Evolutionary conservation across 2,797 vertebrate species (phyloP).

Genomic region (Premnoplex brunnescens): DNA sequence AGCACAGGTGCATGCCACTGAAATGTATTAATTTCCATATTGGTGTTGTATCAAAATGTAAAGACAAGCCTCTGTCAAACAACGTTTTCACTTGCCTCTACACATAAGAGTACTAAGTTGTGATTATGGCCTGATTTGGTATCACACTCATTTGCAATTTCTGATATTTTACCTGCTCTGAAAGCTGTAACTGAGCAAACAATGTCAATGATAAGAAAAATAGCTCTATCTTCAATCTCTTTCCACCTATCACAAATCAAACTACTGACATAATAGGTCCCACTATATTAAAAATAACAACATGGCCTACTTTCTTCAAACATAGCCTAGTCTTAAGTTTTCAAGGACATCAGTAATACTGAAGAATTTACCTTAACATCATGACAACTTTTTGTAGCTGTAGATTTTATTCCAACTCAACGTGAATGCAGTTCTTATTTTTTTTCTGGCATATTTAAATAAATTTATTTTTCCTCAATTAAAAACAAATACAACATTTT

Average conservation of each 20-base stretch:
- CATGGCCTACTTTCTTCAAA: neutral
- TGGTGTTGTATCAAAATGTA: neutral
- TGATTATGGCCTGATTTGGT: neutral
- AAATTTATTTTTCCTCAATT: neutral
- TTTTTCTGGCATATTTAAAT: neutral
- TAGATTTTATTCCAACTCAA: neutral
- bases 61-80: neutral
- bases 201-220: neutral
- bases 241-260: neutral
- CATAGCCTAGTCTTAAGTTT: neutral
- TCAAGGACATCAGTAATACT: neutral
- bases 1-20: accelerated
- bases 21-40: neutral
- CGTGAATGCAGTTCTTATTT: neutral
- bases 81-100: neutral
- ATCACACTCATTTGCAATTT: neutral
- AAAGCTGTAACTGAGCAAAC: neutral
- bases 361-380: neutral
- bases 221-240: neutral
- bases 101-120: neutral
- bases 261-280: neutral
- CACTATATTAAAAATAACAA: constrained; percentile 5
- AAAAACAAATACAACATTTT: neutral
- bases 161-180: neutral
- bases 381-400: neutral